Conservation (phyloP, 1,140 invertebrate genomes). For the Artemia franciscana region DNA sequence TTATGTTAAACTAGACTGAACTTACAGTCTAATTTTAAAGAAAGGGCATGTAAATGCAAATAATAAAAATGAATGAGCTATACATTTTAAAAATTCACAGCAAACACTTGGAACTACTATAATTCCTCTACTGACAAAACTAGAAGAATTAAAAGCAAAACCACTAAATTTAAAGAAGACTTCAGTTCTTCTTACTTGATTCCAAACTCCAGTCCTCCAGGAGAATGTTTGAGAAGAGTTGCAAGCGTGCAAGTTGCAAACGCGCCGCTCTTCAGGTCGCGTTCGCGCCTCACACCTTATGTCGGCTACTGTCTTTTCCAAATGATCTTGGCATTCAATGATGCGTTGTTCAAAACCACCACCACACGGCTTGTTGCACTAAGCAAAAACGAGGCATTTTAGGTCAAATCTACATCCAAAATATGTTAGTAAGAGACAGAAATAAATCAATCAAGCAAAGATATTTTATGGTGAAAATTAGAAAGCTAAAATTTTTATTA, state of each 20-base stretch:
- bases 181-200: background rate
- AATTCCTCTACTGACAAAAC: too few species aligned
- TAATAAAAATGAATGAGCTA: too few species aligned
- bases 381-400: background rate
- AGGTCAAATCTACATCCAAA: conserved; percentile 1
- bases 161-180: too few species aligned
- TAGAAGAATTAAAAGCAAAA: too few species aligned
- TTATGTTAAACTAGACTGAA: too few species aligned
- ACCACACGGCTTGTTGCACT: background rate
- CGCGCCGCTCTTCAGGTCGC: background rate
- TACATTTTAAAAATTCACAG: too few species aligned
- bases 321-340: background rate
- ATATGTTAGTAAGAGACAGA: background rate
- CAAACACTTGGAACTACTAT: too few species aligned
- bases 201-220: background rate
- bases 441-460: too few species aligned
- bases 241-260: background rate
- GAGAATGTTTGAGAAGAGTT: background rate
- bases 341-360: background rate
- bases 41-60: too few species aligned
- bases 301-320: background rate
- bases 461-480: too few species aligned
- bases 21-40: too few species aligned
- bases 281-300: background rate
- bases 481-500: too few species aligned